These are phyloP conservation scores for Cyprinodon diabolis DNA, from an alignment of 2,797 vertebrate genomes.

Conservation along the genomic window DNA sequence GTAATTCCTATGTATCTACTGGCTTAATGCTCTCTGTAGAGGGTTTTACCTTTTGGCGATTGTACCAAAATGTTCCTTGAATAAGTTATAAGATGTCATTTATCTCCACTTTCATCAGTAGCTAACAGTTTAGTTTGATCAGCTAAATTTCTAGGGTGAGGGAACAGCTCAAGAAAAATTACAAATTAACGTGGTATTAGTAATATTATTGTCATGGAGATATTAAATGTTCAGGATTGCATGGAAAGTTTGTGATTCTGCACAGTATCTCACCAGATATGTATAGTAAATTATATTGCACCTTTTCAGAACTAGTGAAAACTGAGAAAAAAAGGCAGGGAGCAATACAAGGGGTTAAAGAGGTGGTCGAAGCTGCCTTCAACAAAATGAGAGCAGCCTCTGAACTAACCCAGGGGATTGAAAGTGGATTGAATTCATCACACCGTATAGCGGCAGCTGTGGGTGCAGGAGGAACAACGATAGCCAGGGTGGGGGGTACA, in stretches of 20 bases:
- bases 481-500: constrained; percentile 4
- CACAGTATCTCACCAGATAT: constrained; percentile 35
- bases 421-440: constrained; percentile 78
- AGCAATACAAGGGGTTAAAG: constrained; percentile 57
- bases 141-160: constrained; percentile 36
- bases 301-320: constrained; percentile 48
- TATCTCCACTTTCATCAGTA: constrained; percentile 18
- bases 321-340: constrained; percentile 53
- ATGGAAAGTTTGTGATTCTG: constrained; percentile 37
- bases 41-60: constrained; percentile 63
- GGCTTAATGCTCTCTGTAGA: constrained; percentile 77
- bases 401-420: constrained; percentile 77
- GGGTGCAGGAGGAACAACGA: constrained; percentile 34
- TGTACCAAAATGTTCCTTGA: constrained; percentile 33
- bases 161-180: neutral
- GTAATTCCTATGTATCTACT: constrained; percentile 71
- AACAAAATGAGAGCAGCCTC: constrained; percentile 72
- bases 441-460: constrained; percentile 64
- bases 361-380: constrained; percentile 55
- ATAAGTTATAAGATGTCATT: constrained; percentile 21
- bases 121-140: constrained; percentile 35
- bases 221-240: constrained; percentile 5
- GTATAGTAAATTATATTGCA: constrained; percentile 56
- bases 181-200: constrained; percentile 20
- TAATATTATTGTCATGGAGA: constrained; percentile 14